Evolutionary conservation across 1,140 invertebrate genomes (phyloP).

Genomic region (Heterodera schachtii): DNA sequence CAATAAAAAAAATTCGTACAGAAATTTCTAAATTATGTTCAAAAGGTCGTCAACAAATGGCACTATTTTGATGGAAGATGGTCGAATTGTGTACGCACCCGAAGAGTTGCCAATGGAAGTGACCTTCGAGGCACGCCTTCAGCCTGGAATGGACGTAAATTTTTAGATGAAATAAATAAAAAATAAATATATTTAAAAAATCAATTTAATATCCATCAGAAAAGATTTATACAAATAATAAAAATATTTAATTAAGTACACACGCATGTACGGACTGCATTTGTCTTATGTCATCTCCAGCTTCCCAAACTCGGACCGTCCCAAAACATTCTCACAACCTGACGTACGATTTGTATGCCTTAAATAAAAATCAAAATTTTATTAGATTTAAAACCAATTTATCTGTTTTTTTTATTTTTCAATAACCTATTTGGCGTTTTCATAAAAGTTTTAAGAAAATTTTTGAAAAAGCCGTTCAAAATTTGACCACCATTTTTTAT

Average conservation of each 20-base stretch:
- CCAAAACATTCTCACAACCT: conserved; percentile 43
- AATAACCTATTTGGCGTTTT: no score
- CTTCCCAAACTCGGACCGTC: conserved; percentile 37
- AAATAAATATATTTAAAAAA: no score
- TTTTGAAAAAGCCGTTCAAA: no score
- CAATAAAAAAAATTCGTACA: neutral
- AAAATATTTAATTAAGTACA: conserved; percentile 36
- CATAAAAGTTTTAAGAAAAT: no score
- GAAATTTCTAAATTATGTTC: neutral
- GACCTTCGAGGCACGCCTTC: conserved; percentile 46
- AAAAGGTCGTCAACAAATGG: conserved; percentile 28
- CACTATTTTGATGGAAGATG: conserved; percentile 38
- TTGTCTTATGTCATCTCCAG: conserved; percentile 50
- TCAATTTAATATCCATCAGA: no score
- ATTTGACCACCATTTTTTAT: no score
- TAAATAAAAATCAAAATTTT: no score
- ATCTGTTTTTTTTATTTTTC: neutral
- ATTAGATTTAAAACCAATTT: no score
- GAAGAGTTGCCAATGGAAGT: conserved; percentile 42
- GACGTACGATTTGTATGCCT: conserved; percentile 55
- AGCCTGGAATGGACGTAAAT: conserved; percentile 35
- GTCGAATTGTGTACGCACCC: conserved; percentile 45
- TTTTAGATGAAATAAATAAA: no score
- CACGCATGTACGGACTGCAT: conserved; percentile 59
- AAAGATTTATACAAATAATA: no score